A percentile compares a stretch with the other conserved stretches of the same genome.
Conservation (phyloP, 1,140 invertebrate species). For the Aleiodes sp. region DNA sequence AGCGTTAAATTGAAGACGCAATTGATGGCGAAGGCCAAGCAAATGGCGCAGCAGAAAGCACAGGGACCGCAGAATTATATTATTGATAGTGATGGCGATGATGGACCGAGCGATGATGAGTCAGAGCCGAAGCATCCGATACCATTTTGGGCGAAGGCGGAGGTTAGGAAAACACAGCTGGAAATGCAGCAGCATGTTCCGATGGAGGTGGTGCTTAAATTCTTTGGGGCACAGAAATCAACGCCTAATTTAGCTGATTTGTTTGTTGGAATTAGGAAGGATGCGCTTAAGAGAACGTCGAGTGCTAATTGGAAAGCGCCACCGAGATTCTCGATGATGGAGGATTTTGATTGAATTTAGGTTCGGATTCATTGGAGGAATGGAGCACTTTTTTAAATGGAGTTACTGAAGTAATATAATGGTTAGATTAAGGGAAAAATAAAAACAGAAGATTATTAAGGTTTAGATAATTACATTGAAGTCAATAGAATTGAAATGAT, state of each 20-base stretch:
- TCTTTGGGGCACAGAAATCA: conserved; percentile 72
- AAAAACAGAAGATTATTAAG: too few relatives aligned
- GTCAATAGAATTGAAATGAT: too few relatives aligned
- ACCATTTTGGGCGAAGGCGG: conserved; percentile 66
- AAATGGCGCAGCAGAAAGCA: conserved; percentile 33
- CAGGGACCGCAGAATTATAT: conserved; percentile 47
- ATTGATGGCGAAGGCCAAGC: conserved; percentile 33
- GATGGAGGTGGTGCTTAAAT: conserved; percentile 62
- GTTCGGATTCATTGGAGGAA: neutral
- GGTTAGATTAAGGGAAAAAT: too few relatives aligned
- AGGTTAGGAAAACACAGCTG: conserved; percentile 50
- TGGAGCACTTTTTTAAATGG: neutral
- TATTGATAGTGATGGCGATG: conserved; percentile 61
- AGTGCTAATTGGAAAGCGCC: conserved; percentile 77
- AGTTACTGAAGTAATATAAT: too few relatives aligned
- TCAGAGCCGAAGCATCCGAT: conserved; percentile 63
- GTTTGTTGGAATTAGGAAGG: conserved; percentile 73
- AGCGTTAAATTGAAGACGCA: conserved; percentile 53
- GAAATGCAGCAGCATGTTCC: conserved; percentile 55
- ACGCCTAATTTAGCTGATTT: conserved; percentile 73
- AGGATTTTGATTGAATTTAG: conserved; percentile 12
- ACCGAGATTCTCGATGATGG: conserved; percentile 68
- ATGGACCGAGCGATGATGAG: conserved; percentile 70
- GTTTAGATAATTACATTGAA: too few relatives aligned
- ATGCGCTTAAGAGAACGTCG: conserved; percentile 73